Evolutionary conservation across 2,797 vertebrate genomes (phyloP), one percentile per base, ranked within the genome.

Genomic region (Acestrorhynchus altus): DNA sequence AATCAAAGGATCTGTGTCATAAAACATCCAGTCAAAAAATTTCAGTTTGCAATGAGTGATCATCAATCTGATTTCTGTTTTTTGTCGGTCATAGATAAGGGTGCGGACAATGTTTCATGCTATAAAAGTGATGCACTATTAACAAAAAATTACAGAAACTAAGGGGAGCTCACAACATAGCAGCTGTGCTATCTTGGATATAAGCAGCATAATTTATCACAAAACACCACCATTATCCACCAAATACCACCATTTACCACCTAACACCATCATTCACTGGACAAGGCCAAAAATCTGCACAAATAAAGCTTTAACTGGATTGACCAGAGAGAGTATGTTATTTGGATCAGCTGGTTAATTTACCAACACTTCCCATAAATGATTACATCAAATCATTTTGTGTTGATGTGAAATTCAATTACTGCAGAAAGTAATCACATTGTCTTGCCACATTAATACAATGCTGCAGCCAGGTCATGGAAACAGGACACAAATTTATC

Each of bases 311-410:
- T 61, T 18, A 31, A 42, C 22, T 63, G 44, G 20, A 63, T 56
- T 65, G 73, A 65, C 65, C 15, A 49, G 64, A 42, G 20, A 56
- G 52, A 26, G 22, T 20, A 10, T 31, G 31, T 63, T 0, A 70
- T 75, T 75, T 64, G 18, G 71, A 65, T 80, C 49, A 76, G 56
- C 66, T 70, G 64, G 10, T 39, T 51, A 22, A 44, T 35, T 22
- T 20, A 16, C 1, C 26, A 16, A 10, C 47, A 16, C 49, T 39
- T 51, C 22, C 28, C 42, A 28, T n/a, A 52, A 20, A 16, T 15
- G 42, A 18, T 31, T 49, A 2, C 12, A 60, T 51, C 44, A 51
- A 24, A 47, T 73, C 42, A 60, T 35, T 35, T 16, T 66, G 9
- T 51, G 26, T 40, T 20, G 40, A 66, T 57, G 35, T 15, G 31